These are phyloP conservation scores for Drosophila punjabiensis DNA, from an alignment of 1,140 invertebrate genomes.

Conservation along the genomic window DNA sequence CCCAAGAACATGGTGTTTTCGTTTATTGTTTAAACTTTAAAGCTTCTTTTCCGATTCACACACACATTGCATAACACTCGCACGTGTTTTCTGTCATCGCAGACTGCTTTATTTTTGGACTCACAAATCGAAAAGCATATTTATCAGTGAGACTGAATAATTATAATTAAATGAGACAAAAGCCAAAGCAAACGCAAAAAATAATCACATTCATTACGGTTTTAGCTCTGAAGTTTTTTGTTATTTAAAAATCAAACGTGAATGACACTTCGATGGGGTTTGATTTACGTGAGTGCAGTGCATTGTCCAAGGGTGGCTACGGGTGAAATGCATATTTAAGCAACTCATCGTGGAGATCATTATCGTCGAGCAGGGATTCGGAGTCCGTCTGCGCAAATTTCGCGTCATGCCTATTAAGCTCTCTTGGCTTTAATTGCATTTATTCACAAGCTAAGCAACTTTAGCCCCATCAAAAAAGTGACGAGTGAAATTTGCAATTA, in stretches of 20 bases:
- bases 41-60: neutral
- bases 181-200: slow-evolving; percentile 12
- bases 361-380: slow-evolving; percentile 9
- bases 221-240: neutral
- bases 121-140: slow-evolving; percentile 7
- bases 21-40: slow-evolving; percentile 6
- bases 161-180: slow-evolving; percentile 37
- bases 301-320: slow-evolving; percentile 24
- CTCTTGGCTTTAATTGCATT: slow-evolving; percentile 70
- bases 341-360: slow-evolving; percentile 30
- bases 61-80: slow-evolving; percentile 34
- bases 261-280: slow-evolving; percentile 41
- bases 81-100: slow-evolving; percentile 35
- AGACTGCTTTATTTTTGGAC: slow-evolving; percentile 17
- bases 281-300: slow-evolving; percentile 8
- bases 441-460: slow-evolving; percentile 52
- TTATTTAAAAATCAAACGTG: slow-evolving; percentile 28
- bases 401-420: slow-evolving; percentile 68
- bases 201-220: slow-evolving; percentile 29
- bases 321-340: slow-evolving; percentile 37
- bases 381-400: slow-evolving; percentile 41
- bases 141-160: slow-evolving; percentile 37
- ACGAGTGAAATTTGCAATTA: slow-evolving; percentile 80
- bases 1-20: slow-evolving; percentile 57
- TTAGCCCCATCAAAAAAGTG: slow-evolving; percentile 42